Evolutionary conservation across 2,888 invertebrate species (phyloP).

Genomic region (Hartigia nigra): DNA sequence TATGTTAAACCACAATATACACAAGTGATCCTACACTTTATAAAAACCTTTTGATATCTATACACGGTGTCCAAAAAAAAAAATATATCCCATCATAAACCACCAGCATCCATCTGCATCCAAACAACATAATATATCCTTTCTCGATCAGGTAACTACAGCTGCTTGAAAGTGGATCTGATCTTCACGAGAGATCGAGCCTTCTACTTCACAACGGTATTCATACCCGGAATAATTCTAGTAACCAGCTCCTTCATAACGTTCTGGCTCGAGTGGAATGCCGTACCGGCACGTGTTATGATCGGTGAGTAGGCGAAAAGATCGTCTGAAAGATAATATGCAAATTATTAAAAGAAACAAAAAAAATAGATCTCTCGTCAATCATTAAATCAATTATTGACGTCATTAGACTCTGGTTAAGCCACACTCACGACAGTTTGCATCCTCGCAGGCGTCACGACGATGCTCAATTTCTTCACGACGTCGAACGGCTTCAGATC

Average conservation of each 20-base stretch:
- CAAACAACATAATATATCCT: not conserved
- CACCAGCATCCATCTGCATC: not conserved
- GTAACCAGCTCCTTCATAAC: conserved; percentile 97
- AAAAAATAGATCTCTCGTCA: not conserved
- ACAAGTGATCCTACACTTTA: not conserved
- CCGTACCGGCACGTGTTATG: conserved; percentile 96
- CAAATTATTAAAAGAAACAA: not conserved
- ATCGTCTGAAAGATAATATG: not conserved
- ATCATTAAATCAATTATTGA: not conserved
- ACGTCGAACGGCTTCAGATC: conserved; percentile 93
- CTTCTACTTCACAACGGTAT: conserved; percentile 97
- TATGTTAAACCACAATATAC: not conserved
- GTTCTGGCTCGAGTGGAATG: conserved; percentile 98
- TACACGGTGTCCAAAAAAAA: not conserved
- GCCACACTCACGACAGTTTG: not conserved
- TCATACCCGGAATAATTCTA: conserved; percentile 95
- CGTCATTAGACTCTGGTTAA: not conserved
- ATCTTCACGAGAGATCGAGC: conserved; percentile 95
- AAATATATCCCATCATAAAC: not conserved
- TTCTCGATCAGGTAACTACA: conserved; percentile 83
- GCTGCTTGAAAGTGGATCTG: conserved; percentile 93
- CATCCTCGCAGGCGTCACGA: conserved; percentile 83
- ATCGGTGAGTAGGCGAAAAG: conserved; percentile 77
- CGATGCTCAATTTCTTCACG: conserved; percentile 98
- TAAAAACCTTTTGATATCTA: not conserved